phyloP scores from a whole-genome alignment of 2,888 invertebrate genomes.

The Synergus itoensis region DNA sequence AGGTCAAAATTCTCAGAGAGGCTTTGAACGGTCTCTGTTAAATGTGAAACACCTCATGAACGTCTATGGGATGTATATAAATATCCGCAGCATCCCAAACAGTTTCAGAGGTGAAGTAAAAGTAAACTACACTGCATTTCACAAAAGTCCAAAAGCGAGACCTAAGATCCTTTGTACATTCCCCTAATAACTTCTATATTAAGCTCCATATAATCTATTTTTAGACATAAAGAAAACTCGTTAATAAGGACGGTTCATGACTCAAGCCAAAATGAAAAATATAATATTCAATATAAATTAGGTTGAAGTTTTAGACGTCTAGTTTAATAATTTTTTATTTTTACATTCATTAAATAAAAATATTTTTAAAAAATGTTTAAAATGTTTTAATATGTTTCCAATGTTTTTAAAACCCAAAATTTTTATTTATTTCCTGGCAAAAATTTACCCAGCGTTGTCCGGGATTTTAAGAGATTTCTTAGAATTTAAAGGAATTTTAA shows the following conservation, averaged over 20 bases:
- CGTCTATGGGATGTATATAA: background rate
- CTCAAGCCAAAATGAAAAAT: background rate
- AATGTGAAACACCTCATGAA: background rate
- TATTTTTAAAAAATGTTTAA: no score
- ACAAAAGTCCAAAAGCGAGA: background rate
- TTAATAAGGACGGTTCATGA: background rate
- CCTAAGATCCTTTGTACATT: background rate
- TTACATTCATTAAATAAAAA: no score
- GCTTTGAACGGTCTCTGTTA: background rate
- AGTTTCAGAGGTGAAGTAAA: background rate
- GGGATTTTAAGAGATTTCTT: no score
- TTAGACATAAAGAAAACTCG: background rate
- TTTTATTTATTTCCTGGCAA: no score
- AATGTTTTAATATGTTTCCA: no score
- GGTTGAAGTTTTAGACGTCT: no score
- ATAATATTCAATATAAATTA: background rate
- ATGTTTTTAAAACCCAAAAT: no score
- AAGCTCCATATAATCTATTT: background rate
- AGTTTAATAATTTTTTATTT: no score
- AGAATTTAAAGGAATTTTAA: no score
- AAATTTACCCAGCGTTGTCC: no score
- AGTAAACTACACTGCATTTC: background rate
- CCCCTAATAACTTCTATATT: background rate
- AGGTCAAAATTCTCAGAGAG: background rate
- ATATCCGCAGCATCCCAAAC: background rate